Base-by-base conservation (phyloP, 1,140 invertebrate genomes). In the Aricia agestis region DNA sequence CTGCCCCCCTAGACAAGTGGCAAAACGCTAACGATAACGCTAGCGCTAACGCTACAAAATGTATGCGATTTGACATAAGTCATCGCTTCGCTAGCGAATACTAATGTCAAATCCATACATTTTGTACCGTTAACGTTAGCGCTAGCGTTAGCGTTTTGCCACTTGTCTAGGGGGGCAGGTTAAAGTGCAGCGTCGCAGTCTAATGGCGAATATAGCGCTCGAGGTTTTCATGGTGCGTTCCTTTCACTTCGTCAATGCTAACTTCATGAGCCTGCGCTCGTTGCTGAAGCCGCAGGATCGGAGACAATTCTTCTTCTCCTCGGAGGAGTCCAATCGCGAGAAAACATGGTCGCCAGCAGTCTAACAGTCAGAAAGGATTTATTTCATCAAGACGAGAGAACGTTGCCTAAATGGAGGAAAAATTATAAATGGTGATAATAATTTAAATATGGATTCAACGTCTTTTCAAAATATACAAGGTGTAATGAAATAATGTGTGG, bases 181-280 rank as follows among this genome's bases (percentile, higher is more conserved):
- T 36, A 36, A 36, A 36, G 36, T 36, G 5, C 36, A 36, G 6
- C 36, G 36, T 36, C 36, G 9, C 5, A 36, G 45, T 52, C 10
- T 52, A 15, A 15, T 15, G 45, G 96, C 97, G 0, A 95, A 96
- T 45, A 90, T 90, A 6, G 96, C 95, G 4, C 79, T 98, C 5
- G 92, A 95, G 66, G 96, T 95, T 78, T 99, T 98, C 78, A 93
- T 96, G 0, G 94, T 92, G 0, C 94, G 96, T 72, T n/a, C n/a
- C n/a, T n/a, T n/a, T n/a, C 93, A 97, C 7, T 98, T 98, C 81
- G 81, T 90, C 31, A 97, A 97, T 75, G 87, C 93, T 1, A 97
- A 98, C 73, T 93, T 96, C 41, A 78, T 94, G 10, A 82, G 90
- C 1, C 83, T 98, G 15, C 92, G 45, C 11, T 52, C 45, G 11